Evolutionary conservation across 2,888 invertebrate species (phyloP).

Genomic region (Ditula angustiorana): DNA sequence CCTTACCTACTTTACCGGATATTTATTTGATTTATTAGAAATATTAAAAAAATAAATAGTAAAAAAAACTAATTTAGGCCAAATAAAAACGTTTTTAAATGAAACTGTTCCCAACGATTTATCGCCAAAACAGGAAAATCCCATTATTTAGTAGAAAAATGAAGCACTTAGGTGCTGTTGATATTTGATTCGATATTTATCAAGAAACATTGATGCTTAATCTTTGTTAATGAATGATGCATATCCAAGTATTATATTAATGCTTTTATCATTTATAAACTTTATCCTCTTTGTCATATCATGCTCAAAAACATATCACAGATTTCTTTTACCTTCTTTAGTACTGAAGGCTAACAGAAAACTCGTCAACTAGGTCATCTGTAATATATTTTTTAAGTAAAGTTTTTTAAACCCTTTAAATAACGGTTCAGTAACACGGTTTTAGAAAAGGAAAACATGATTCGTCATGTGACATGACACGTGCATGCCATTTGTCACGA

Average conservation of each 20-base stretch:
- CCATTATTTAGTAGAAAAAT: background rate
- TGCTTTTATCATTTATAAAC: background rate
- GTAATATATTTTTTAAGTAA: slow-evolving; percentile 9
- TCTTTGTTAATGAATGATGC: background rate
- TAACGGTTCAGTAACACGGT: slow-evolving; percentile 36
- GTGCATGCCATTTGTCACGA: slow-evolving; percentile 24
- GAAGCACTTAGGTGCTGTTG: background rate
- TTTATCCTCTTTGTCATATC: background rate
- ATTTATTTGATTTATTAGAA: no score
- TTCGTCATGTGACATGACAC: slow-evolving; percentile 40
- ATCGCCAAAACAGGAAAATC: no score
- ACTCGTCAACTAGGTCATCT: background rate
- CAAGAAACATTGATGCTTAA: background rate
- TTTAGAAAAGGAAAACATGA: slow-evolving; percentile 22
- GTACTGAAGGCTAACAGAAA: background rate
- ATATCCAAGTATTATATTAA: background rate
- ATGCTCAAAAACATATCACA: no score
- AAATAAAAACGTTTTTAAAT: no score
- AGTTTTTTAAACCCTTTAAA: slow-evolving; percentile 30
- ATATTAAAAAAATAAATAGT: no score
- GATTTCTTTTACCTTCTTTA: no score
- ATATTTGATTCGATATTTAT: background rate
- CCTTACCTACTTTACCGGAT: no score
- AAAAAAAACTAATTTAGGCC: no score
- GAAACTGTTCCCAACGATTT: no score